Evolutionary conservation across 2,888 invertebrate genomes (phyloP).

Genomic region (Agrypnus murinus): DNA sequence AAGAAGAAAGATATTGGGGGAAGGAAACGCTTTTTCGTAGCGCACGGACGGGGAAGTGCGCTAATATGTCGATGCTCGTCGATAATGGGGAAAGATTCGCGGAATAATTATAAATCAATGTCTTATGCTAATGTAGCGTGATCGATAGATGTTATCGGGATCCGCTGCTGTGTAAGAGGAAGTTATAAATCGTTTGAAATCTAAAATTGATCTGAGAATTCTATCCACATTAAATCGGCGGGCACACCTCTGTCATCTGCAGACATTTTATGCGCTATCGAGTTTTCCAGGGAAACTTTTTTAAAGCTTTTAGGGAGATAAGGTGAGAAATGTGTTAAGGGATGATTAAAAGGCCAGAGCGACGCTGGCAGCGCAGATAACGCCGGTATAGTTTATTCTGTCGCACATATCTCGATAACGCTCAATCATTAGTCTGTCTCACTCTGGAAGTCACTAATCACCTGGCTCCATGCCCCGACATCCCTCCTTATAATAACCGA

Average conservation of each 20-base stretch:
- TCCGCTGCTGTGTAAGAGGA: conserved; percentile 68
- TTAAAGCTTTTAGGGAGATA: conserved; percentile 58
- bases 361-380: conserved; percentile 68
- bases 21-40: conserved; percentile 29
- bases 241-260: conserved; percentile 68
- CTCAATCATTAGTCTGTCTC: conserved; percentile 67
- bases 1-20: conserved; percentile 12
- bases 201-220: conserved; percentile 71
- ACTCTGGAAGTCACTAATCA: conserved; percentile 67
- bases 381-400: conserved; percentile 65
- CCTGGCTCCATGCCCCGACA: conserved; percentile 62
- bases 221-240: conserved; percentile 69
- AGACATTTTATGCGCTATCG: conserved; percentile 59
- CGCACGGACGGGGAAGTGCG: conserved; percentile 25
- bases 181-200: conserved; percentile 72
- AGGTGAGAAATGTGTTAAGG: conserved; percentile 69
- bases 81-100: conserved; percentile 44
- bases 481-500: conserved; percentile 58
- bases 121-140: conserved; percentile 71
- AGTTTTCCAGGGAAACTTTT: conserved; percentile 58
- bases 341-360: conserved; percentile 70
- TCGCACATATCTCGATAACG: conserved; percentile 68
- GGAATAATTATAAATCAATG: conserved; percentile 72
- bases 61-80: conserved; percentile 41
- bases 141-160: conserved; percentile 69